Evolutionary conservation across 2,888 invertebrate species (phyloP).

Genomic region (Drosophila borborema): DNA sequence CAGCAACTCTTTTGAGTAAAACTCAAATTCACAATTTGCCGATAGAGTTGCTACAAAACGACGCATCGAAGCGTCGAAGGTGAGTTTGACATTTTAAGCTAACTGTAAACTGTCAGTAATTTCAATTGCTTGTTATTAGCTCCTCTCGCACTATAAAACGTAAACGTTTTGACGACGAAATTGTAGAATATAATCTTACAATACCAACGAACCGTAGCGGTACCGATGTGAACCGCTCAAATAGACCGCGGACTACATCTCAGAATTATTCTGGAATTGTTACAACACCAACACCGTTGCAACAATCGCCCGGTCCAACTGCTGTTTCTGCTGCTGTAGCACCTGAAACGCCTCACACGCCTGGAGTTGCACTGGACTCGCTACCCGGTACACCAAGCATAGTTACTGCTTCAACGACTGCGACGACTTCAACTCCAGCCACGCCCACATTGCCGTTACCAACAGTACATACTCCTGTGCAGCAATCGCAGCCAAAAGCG

Average conservation of each 20-base stretch:
- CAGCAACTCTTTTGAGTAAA: slow-evolving; percentile 40
- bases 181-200: slow-evolving; percentile 95
- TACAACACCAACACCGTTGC: slow-evolving; percentile 38
- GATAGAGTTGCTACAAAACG: slow-evolving; percentile 81
- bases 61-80: slow-evolving; percentile 84
- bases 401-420: slow-evolving; percentile 32
- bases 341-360: slow-evolving; percentile 35
- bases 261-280: slow-evolving; percentile 84
- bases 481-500: slow-evolving; percentile 39
- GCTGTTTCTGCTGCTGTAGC: slow-evolving; percentile 2
- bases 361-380: slow-evolving; percentile 28
- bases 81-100: slow-evolving; percentile 44
- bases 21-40: slow-evolving; percentile 70
- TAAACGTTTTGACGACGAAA: slow-evolving; percentile 97
- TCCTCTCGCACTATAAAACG: slow-evolving; percentile 98
- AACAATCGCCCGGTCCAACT: slow-evolving; percentile 35
- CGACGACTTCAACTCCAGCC: slow-evolving; percentile 38
- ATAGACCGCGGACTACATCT: slow-evolving; percentile 86
- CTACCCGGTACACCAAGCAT: slow-evolving; percentile 29
- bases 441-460: slow-evolving; percentile 39
- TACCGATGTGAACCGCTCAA: slow-evolving; percentile 75
- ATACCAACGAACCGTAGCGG: slow-evolving; percentile 85
- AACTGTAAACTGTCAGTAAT: slow-evolving; percentile 12
- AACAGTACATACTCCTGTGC: slow-evolving; percentile 25
- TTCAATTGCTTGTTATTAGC: slow-evolving; percentile 86